A percentile compares a stretch with the other conserved stretches of the same genome.
phyloP scores from a whole-genome alignment of 2,888 invertebrate species.

The Platypus cylindrus region DNA sequence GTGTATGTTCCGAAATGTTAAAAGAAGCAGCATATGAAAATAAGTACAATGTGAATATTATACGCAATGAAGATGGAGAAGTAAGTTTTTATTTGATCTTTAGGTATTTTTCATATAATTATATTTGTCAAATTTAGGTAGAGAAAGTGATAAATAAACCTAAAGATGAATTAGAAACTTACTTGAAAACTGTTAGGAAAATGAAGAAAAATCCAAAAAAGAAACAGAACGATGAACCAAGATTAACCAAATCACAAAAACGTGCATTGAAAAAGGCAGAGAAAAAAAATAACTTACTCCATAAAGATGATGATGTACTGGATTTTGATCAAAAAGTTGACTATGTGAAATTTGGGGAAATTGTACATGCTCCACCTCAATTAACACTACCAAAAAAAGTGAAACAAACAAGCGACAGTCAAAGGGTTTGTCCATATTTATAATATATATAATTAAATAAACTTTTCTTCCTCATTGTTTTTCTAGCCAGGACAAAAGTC shows the following conservation, averaged over 20 bases:
- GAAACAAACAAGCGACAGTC: constrained; percentile 21
- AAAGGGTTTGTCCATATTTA: constrained; percentile 20
- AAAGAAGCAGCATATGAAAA: constrained; percentile 48
- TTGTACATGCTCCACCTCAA: constrained; percentile 58
- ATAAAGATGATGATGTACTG: constrained; percentile 30
- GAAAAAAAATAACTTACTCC: constrained; percentile 21
- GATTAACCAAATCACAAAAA: constrained; percentile 42
- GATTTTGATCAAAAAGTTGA: constrained; percentile 42
- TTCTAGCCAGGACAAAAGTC: constrained; percentile 51
- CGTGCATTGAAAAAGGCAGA: constrained; percentile 39
- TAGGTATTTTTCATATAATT: constrained; percentile 3
- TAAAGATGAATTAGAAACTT: constrained; percentile 41
- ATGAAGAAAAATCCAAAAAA: no score
- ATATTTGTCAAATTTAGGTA: constrained; percentile 21
- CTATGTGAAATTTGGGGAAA: constrained; percentile 60
- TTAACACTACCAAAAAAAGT: constrained; percentile 43
- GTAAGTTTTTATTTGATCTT: constrained; percentile 18
- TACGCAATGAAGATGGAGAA: constrained; percentile 42
- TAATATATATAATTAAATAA: background rate
- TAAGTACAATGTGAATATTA: constrained; percentile 47
- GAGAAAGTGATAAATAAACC: constrained; percentile 37
- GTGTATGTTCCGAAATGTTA: constrained; percentile 47
- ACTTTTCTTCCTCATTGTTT: constrained; percentile 10
- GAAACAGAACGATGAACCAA: constrained; percentile 27
- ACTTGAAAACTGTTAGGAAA: no score